Base-by-base conservation (phyloP, 2,797 vertebrate genomes). In the Chloroceryle amazona region DNA sequence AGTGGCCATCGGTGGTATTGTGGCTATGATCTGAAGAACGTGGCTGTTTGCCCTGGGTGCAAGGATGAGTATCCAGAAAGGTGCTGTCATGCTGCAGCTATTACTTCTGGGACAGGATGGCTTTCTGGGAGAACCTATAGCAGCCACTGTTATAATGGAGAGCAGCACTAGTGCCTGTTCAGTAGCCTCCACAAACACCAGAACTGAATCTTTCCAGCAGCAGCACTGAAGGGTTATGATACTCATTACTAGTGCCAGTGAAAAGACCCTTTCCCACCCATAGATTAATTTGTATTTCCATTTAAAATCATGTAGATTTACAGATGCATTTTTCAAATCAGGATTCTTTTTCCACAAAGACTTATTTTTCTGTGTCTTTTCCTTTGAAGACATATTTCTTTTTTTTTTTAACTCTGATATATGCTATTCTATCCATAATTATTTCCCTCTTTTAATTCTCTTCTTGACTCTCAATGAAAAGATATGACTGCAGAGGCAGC, bases 391-490 rank as follows among this genome's bases (percentile, higher is more conserved):
- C 0, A 2, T 33, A 2, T 21, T 61, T 49, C 8, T 58, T 73
- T 70, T 33, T 57, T 58, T 78, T 17, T 37, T 37, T 37, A 31
- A 37, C 23, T 37, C 15, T 49, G 7, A 15, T 19, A 9, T 13
- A 52, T 0, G 0, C 10, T 25, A 8, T 44, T 75, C 17, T 49
- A 10, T 12, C 37, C 2, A 1, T 28, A 80, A 12, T 60, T 51
- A 9, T 74, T 62, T 35, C 5, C 8, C 13, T 6, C 25, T 76
- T 62, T 72, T 44, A 6, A 33, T 63, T 71, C 26, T 62, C 5
- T 86, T 91, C 18, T 52, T 55, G 7, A 13, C 7, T 73, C 11
- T 41, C 58, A 79, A 2, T 9, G 14, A 54, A 65, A 82, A 85
- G 4, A 28, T 55, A 8, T 17, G 15, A 44, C 19, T 57, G 15